A percentile compares a stretch with the other conserved stretches of the same genome.
Evolutionary conservation across 2,113 vertebrate species (phyloP).

Genomic region (Morone saxatilis): DNA sequence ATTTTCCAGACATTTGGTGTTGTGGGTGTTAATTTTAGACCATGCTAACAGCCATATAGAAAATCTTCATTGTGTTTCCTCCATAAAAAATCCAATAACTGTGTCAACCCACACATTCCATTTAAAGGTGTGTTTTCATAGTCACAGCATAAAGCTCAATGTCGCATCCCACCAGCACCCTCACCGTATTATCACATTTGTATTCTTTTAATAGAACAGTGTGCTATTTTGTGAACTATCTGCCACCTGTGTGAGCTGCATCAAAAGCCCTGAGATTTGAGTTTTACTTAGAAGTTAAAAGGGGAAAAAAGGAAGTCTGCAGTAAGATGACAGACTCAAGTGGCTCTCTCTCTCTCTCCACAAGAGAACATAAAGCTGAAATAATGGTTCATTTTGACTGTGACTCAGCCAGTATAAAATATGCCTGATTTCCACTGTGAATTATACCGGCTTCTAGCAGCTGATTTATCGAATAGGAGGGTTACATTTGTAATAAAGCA

Average conservation of each 20-base stretch:
- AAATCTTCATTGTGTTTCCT: conserved; percentile 29
- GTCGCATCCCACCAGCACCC: background rate
- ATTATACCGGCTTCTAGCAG: conserved; percentile 62
- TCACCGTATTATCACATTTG: background rate
- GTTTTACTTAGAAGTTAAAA: conserved; percentile 37
- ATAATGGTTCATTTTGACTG: conserved; percentile 73
- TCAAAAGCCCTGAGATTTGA: conserved; percentile 30
- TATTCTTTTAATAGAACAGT: background rate
- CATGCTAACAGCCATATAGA: background rate
- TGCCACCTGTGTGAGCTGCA: conserved; percentile 14
- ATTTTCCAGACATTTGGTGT: conserved; percentile 23
- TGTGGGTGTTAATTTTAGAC: conserved; percentile 19
- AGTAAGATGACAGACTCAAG: conserved; percentile 18
- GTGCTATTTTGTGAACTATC: conserved; percentile 7
- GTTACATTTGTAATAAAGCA: conserved; percentile 79
- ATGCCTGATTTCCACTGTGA: conserved; percentile 76
- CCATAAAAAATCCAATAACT: background rate
- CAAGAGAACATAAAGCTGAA: conserved; percentile 60
- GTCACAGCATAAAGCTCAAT: background rate
- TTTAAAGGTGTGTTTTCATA: background rate
- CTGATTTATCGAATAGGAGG: conserved; percentile 74
- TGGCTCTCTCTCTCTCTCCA: conserved; percentile 31
- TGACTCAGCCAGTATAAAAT: conserved; percentile 74
- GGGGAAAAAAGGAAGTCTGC: background rate
- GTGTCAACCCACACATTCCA: background rate